Conservation (phyloP, 2,113 vertebrate genomes). For the Leiothrix lutea region DNA sequence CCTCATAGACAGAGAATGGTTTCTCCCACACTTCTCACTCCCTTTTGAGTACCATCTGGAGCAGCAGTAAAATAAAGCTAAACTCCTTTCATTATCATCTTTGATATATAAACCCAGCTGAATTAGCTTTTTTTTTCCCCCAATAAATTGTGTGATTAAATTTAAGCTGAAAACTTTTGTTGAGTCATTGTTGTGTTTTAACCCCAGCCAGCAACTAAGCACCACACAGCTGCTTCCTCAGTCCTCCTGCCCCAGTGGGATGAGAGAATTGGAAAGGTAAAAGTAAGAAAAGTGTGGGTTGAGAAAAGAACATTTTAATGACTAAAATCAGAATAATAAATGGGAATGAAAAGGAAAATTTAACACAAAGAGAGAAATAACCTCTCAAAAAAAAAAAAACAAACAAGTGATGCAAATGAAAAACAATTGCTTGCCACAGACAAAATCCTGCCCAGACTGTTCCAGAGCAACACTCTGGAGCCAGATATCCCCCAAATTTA, state of each 20-base stretch:
- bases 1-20: background rate
- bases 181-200: background rate
- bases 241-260: background rate
- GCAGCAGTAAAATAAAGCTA: slow-evolving; percentile 3
- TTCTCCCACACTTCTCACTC: background rate
- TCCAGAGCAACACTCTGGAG: background rate
- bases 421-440: background rate
- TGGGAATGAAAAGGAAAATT: background rate
- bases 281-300: background rate
- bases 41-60: slow-evolving; percentile 11
- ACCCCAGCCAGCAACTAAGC: background rate
- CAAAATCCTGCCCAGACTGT: background rate
- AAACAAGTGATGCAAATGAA: background rate
- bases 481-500: background rate
- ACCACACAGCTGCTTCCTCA: background rate
- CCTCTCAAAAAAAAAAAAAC: background rate
- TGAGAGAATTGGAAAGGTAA: background rate
- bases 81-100: background rate
- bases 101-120: background rate
- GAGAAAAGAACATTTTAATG: background rate
- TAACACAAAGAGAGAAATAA: background rate
- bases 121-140: background rate
- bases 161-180: background rate
- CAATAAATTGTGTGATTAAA: background rate
- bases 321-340: background rate